Evolutionary conservation across 1,140 invertebrate species (phyloP).

Genomic region (Teleogryllus occipitalis): DNA sequence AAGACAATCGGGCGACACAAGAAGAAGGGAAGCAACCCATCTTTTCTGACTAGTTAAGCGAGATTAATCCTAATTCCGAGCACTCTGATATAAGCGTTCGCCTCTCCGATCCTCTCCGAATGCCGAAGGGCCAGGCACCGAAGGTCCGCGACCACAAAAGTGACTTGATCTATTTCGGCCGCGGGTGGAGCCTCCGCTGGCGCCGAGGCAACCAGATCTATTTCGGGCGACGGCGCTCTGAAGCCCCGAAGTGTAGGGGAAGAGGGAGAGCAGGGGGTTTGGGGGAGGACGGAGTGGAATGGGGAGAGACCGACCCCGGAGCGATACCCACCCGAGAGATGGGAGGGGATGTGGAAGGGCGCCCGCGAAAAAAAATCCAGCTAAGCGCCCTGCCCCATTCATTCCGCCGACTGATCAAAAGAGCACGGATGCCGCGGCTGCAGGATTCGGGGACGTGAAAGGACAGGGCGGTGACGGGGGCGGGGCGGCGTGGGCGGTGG

Average conservation of each 20-base stretch:
- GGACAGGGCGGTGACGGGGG: not conserved
- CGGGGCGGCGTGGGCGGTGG: too few relatives aligned
- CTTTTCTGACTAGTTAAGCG: too few relatives aligned
- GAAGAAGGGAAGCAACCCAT: too few relatives aligned
- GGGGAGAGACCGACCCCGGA: too few relatives aligned
- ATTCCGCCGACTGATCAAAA: not conserved
- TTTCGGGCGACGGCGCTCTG: not conserved
- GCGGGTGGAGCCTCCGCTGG: not conserved
- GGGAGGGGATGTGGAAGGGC: too few relatives aligned
- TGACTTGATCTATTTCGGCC: not conserved
- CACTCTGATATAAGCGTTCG: too few relatives aligned
- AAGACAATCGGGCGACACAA: too few relatives aligned
- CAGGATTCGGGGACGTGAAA: not conserved
- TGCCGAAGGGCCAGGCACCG: too few relatives aligned
- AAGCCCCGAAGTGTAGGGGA: not conserved
- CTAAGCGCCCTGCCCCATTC: not conserved
- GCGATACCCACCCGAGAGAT: not conserved
- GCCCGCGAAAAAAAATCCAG: not conserved
- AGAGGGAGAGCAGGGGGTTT: not conserved
- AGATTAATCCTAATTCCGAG: too few relatives aligned
- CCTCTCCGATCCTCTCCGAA: too few relatives aligned
- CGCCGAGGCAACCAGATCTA: not conserved
- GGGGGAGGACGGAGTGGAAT: not conserved
- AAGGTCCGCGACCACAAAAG: not conserved
- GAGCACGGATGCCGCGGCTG: conserved; percentile 1